phyloP scores from a whole-genome alignment of 2,113 vertebrate species.

The Dolichotis patagonum region DNA sequence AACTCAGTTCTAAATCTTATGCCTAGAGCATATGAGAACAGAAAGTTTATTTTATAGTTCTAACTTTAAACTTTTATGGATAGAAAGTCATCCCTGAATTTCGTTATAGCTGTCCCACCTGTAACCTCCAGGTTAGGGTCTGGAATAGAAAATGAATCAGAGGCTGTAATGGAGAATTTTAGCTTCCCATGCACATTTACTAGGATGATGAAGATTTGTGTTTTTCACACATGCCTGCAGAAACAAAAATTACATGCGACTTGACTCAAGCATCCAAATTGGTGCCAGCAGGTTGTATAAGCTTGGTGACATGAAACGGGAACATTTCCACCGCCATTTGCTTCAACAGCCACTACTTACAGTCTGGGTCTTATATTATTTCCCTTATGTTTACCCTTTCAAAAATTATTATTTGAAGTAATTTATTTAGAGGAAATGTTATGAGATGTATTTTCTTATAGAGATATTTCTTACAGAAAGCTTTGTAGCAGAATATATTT shows the following conservation, averaged over 20 bases:
- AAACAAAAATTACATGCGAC: conserved; percentile 23
- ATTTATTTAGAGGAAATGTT: conserved; percentile 92
- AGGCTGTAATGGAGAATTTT: background rate
- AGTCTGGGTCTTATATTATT: conserved; percentile 63
- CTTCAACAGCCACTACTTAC: conserved; percentile 52
- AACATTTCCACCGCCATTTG: conserved; percentile 59
- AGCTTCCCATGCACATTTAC: background rate
- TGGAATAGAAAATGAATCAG: conserved; percentile 24
- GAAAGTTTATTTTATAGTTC: background rate
- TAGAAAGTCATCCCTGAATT: background rate
- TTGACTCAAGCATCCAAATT: conserved; percentile 33
- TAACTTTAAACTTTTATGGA: conserved; percentile 38
- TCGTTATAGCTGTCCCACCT: conserved; percentile 5
- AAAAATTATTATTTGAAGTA: conserved; percentile 86
- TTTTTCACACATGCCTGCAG: background rate
- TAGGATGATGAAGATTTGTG: conserved; percentile 35
- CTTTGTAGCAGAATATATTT: conserved; percentile 91
- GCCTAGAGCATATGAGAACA: conserved; percentile 43
- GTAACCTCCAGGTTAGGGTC: conserved; percentile 57
- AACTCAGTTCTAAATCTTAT: conserved; percentile 37
- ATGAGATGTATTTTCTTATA: conserved; percentile 92
- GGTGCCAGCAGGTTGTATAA: conserved; percentile 48
- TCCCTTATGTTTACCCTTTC: conserved; percentile 68
- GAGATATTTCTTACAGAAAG: conserved; percentile 90
- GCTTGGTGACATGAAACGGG: conserved; percentile 12